phyloP scores from a whole-genome alignment of 2,797 vertebrate species.

The Ciconia nigra region DNA sequence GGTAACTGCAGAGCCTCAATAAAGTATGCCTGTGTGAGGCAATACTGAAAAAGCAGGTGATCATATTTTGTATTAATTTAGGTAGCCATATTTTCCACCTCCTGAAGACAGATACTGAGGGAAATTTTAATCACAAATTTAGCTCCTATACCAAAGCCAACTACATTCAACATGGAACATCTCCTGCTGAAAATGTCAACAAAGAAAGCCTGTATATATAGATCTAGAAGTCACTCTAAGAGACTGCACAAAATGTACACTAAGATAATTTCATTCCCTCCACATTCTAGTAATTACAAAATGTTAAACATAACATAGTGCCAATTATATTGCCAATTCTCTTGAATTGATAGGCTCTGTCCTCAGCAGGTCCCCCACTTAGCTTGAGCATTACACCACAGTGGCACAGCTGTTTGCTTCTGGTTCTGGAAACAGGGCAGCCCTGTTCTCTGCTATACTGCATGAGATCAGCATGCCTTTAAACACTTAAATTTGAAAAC shows the following conservation, averaged over 20 bases:
- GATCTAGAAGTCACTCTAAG: neutral
- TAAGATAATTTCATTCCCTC: neutral
- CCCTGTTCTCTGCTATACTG: neutral
- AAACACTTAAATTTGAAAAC: neutral
- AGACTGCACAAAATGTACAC: neutral
- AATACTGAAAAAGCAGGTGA: neutral
- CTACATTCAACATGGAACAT: neutral
- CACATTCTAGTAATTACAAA: neutral
- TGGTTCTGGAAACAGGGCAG: neutral
- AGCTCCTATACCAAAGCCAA: neutral
- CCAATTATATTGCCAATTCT: neutral
- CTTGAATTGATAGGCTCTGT: neutral
- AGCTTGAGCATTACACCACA: neutral
- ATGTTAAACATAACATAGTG: neutral
- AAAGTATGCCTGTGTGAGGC: neutral
- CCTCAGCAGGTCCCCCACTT: neutral
- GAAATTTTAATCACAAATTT: neutral
- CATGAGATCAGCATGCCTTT: neutral
- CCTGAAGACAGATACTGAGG: neutral
- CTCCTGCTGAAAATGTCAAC: neutral
- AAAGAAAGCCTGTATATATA: neutral
- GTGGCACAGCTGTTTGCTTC: neutral
- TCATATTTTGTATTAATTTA: neutral
- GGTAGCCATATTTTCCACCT: neutral
- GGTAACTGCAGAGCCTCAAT: neutral